These are phyloP conservation scores for Zaprionus bogoriensis DNA, from an alignment of 2,888 invertebrate species.

Conservation along the genomic window DNA sequence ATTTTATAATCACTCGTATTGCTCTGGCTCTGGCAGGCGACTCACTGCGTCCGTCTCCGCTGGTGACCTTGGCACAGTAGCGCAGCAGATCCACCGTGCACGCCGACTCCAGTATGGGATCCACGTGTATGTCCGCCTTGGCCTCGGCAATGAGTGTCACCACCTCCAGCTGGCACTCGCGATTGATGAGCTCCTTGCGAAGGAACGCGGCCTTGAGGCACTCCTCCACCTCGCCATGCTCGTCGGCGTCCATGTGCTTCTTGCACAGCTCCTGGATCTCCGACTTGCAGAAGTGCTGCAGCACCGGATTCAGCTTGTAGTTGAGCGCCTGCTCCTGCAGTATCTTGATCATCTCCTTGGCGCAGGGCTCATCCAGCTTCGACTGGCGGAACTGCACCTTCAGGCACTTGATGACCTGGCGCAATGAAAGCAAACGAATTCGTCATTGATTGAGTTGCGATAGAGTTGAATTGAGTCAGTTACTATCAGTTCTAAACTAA, in stretches of 20 bases:
- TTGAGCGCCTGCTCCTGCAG: conserved; percentile 95
- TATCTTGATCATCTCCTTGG: conserved; percentile 91
- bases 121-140: conserved; percentile 96
- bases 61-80: conserved; percentile 90
- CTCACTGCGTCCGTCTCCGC: conserved; percentile 95
- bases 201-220: conserved; percentile 94
- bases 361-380: conserved; percentile 89
- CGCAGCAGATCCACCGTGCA: conserved; percentile 93
- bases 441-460: too few species aligned
- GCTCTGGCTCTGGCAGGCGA: neutral
- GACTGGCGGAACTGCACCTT: conserved; percentile 91
- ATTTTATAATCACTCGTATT: neutral
- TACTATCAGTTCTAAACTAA: too few species aligned
- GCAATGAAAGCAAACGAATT: neutral
- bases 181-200: conserved; percentile 88
- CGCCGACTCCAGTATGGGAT: conserved; percentile 94
- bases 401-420: conserved; percentile 88
- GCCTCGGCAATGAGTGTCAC: conserved; percentile 94
- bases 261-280: conserved; percentile 88
- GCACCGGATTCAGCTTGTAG: conserved; percentile 93
- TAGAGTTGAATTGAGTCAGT: too few species aligned
- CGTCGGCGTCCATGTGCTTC: conserved; percentile 73
- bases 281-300: conserved; percentile 91
- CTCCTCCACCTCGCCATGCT: conserved; percentile 88
- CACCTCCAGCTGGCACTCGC: conserved; percentile 92